These are phyloP conservation scores for Agriopis leucophaearia DNA, from an alignment of 2,888 invertebrate species.

Conservation along the genomic window DNA sequence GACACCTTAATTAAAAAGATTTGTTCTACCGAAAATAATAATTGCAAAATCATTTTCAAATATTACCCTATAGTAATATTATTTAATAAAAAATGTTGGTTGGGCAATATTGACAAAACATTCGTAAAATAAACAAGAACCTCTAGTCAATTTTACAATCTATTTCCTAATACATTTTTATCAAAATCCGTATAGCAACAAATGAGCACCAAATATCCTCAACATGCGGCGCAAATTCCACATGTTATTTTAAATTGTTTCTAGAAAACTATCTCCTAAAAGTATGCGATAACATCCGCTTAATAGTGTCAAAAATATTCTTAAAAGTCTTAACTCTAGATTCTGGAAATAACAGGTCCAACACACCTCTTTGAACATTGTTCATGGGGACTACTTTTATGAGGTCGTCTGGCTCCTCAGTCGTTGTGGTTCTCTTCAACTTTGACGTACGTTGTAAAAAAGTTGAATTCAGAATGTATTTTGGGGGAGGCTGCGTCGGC, in stretches of 20 bases:
- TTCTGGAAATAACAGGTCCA: conserved; percentile 71
- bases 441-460: background rate
- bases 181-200: no score
- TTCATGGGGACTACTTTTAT: conserved; percentile 55
- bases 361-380: conserved; percentile 61
- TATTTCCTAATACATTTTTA: no score
- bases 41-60: no score
- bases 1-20: no score
- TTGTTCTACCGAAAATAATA: no score
- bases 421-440: conserved; percentile 25
- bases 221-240: background rate
- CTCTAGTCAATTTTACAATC: no score
- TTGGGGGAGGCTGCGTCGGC: conserved; percentile 47
- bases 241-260: background rate
- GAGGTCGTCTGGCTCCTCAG: conserved; percentile 46
- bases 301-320: conserved; percentile 64
- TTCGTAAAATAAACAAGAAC: no score
- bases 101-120: no score
- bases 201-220: no score
- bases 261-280: conserved; percentile 48
- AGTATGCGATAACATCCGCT: conserved; percentile 66
- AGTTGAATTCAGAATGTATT: conserved; percentile 42
- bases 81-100: no score
- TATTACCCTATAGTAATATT: no score
- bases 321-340: conserved; percentile 67